These are phyloP conservation scores for Adelphocoris suturalis DNA, from an alignment of 2,888 invertebrate genomes.

Conservation along the genomic window DNA sequence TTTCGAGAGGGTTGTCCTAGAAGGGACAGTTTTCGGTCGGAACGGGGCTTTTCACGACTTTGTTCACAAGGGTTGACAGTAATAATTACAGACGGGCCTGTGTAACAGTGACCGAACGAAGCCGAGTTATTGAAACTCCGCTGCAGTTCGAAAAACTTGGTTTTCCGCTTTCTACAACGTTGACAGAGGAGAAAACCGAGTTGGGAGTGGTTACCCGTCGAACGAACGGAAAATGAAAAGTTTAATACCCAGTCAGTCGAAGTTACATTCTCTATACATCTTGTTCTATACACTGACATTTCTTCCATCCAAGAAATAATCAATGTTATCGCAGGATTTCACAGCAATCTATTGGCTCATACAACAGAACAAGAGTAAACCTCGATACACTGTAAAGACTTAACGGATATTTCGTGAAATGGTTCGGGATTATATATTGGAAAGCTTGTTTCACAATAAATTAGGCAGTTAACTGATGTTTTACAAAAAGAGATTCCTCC, in stretches of 20 bases:
- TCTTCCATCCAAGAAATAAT: no score
- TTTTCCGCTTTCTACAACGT: background rate
- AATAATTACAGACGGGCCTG: background rate
- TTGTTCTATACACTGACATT: no score
- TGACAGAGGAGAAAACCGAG: background rate
- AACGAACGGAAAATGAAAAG: background rate
- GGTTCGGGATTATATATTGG: no score
- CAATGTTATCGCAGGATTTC: no score
- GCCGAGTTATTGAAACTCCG: conserved; percentile 28
- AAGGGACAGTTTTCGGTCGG: conserved; percentile 1
- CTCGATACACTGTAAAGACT: no score
- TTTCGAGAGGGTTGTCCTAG: background rate
- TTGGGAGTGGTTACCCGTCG: background rate
- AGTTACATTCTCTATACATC: no score
- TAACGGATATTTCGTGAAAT: no score
- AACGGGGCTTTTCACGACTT: background rate
- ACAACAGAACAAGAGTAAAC: no score
- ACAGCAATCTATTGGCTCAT: no score
- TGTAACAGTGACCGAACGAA: background rate
- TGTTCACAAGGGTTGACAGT: conserved; percentile 14
- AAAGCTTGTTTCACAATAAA: no score
- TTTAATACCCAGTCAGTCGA: background rate
- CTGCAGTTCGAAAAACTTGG: background rate
- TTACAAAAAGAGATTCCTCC: no score
- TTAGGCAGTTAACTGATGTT: no score